These are phyloP conservation scores for Seira ritae DNA, from an alignment of 2,888 invertebrate genomes.

Conservation along the genomic window DNA sequence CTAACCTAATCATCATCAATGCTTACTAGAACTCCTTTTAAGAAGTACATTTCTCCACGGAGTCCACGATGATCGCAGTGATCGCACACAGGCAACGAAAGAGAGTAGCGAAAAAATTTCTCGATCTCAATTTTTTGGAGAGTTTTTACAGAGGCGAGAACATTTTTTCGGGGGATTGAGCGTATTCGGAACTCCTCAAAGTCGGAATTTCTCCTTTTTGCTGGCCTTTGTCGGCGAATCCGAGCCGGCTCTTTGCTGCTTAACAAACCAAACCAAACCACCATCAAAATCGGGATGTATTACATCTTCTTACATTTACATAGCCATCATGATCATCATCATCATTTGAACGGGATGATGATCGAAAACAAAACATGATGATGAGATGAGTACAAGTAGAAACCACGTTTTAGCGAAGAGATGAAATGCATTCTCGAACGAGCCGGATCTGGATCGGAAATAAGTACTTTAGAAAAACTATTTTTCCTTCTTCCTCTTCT, in stretches of 20 bases:
- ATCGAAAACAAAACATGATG: no score
- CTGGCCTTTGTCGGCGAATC: conserved; percentile 62
- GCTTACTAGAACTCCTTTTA: no score
- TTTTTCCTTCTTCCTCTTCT: no score
- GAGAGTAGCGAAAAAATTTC: conserved; percentile 2
- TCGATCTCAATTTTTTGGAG: no score
- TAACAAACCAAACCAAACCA: conserved; percentile 60
- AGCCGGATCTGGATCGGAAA: no score
- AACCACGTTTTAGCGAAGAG: no score
- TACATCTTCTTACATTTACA: conserved; percentile 51
- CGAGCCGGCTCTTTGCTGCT: conserved; percentile 66
- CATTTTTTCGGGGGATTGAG: conserved; percentile 60
- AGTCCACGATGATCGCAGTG: background rate
- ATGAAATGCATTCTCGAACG: no score
- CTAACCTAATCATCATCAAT: no score
- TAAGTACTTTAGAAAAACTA: no score
- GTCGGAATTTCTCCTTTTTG: conserved; percentile 52
- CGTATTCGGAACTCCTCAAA: conserved; percentile 58
- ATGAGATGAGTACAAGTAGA: no score
- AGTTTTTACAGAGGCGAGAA: conserved; percentile 51
- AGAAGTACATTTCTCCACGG: no score
- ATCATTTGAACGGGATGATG: conserved; percentile 38
- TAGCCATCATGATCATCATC: conserved; percentile 48
- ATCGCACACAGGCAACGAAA: background rate
- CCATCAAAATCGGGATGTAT: conserved; percentile 55